Percentiles rank a stretch among this genome's conserved stretches.
phyloP scores from a whole-genome alignment of 2,888 invertebrate genomes.

The Tachina grossa region DNA sequence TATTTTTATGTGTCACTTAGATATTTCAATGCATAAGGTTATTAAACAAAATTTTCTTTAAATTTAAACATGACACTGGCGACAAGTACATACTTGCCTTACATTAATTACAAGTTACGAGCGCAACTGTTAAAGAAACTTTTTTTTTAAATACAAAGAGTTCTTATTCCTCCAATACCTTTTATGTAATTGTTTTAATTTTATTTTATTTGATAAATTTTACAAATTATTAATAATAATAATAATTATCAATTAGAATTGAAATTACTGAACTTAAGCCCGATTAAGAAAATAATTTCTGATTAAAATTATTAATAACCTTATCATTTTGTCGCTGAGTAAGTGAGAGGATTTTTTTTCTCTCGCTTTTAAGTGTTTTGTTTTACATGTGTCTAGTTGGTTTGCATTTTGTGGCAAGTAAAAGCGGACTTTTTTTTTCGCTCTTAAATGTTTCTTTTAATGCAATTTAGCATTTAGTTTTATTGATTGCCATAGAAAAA shows the following conservation, averaged over 20 bases:
- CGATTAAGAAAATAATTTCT: too few species aligned
- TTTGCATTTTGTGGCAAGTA: conserved; percentile 4
- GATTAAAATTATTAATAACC: neutral
- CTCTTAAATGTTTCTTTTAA: conserved; percentile 30
- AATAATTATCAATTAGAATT: too few species aligned
- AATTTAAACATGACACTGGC: conserved; percentile 63
- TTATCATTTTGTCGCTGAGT: conserved; percentile 2
- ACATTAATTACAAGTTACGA: neutral
- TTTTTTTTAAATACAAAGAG: too few species aligned
- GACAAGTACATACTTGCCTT: conserved; percentile 40
- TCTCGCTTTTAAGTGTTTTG: conserved; percentile 48
- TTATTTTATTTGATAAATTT: neutral
- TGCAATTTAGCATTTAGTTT: conserved; percentile 28
- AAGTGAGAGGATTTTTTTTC: conserved; percentile 10
- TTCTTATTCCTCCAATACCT: too few species aligned
- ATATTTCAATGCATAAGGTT: conserved; percentile 45
- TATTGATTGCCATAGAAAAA: conserved; percentile 55
- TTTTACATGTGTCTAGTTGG: conserved; percentile 15
- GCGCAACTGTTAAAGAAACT: neutral
- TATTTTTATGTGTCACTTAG: conserved; percentile 58
- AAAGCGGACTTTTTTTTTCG: conserved; percentile 4
- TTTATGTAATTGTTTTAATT: neutral
- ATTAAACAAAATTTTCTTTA: conserved; percentile 33
- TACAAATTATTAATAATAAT: too few species aligned
- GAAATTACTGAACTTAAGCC: too few species aligned